Conservation (phyloP, 2,113 vertebrate genomes). For the Trematomus loennbergii region DNA sequence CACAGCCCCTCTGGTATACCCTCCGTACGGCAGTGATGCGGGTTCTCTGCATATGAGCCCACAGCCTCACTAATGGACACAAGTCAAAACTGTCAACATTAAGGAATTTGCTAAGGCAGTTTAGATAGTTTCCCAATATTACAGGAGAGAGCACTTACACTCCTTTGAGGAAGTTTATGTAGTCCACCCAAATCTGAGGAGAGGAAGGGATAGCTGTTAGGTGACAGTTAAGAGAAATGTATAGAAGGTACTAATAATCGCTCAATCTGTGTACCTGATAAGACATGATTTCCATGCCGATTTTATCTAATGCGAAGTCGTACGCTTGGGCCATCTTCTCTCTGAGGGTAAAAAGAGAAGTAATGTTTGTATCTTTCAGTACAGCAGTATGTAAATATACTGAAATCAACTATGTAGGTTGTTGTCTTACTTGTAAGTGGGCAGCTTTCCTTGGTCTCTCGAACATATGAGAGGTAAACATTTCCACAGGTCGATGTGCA, state of each 20-base stretch:
- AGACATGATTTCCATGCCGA: conserved; percentile 99
- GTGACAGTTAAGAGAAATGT: neutral
- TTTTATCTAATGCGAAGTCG: conserved; percentile 99
- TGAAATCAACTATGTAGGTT: too few species aligned
- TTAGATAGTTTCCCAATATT: neutral
- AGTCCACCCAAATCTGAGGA: conserved; percentile 99
- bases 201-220: conserved; percentile 19
- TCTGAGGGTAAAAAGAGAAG: conserved; percentile 76
- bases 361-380: neutral
- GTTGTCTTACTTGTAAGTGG: conserved; percentile 97
- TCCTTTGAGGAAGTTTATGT: conserved; percentile 99
- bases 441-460: conserved; percentile 99
- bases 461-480: conserved; percentile 99
- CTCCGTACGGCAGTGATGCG: conserved; percentile 97
- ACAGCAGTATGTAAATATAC: fast-evolving
- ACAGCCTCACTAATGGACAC: conserved; percentile 91
- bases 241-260: neutral
- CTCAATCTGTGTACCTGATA: conserved; percentile 89
- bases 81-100: conserved; percentile 12
- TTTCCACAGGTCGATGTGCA: conserved; percentile 99
- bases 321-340: conserved; percentile 99
- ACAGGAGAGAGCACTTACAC: conserved; percentile 90
- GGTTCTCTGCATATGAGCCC: conserved; percentile 98
- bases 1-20: conserved; percentile 98
- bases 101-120: neutral